phyloP scores from a whole-genome alignment of 1,140 invertebrate genomes.

The Telenomus remus region DNA sequence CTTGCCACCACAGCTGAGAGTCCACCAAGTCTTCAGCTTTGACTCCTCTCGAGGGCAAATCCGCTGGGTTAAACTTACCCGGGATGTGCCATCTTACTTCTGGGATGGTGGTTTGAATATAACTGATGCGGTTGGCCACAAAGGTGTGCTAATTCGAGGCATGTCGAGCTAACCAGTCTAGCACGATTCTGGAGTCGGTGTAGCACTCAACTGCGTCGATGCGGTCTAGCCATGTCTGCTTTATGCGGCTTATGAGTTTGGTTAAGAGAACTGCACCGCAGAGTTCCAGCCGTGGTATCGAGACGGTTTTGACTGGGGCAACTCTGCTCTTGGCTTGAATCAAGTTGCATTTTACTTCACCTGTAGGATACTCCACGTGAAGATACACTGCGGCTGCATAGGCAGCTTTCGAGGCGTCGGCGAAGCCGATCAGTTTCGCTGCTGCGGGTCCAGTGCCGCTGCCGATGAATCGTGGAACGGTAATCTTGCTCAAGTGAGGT shows the following conservation, averaged over 20 bases:
- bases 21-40: background rate
- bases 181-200: slow-evolving; percentile 7
- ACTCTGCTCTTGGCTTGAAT: slow-evolving; percentile 1
- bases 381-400: background rate
- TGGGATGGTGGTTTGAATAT: slow-evolving; percentile 14
- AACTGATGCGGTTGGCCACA: slow-evolving; percentile 17
- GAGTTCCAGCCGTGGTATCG: background rate
- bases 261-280: background rate
- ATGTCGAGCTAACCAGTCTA: slow-evolving; percentile 19
- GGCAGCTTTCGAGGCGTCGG: background rate
- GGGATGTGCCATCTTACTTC: slow-evolving; percentile 15
- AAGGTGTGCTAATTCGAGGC: slow-evolving; percentile 1
- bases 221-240: background rate
- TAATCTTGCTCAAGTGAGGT: background rate
- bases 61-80: slow-evolving; percentile 23
- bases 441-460: background rate
- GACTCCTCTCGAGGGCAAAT: slow-evolving; percentile 5
- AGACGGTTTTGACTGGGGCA: background rate
- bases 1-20: slow-evolving; percentile 7
- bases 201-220: background rate
- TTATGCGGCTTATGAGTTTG: background rate
- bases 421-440: background rate
- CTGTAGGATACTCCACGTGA: background rate
- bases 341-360: background rate
- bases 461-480: background rate